Base-by-base conservation (phyloP, 2,888 invertebrate species). In the Sphecodes monilicornis region DNA sequence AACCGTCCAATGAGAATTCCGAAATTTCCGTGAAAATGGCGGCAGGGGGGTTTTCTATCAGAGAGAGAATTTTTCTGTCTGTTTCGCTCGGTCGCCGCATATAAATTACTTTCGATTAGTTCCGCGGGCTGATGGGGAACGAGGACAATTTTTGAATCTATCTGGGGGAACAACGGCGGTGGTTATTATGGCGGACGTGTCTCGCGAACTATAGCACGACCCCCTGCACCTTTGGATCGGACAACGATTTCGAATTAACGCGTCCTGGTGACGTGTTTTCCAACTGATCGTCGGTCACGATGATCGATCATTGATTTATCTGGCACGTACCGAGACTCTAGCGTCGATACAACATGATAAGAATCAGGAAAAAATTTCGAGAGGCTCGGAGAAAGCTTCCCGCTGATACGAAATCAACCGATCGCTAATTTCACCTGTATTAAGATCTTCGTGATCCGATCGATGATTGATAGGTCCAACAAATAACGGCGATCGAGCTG, bases 301-400 rank as follows among this genome's bases (percentile, higher is more conserved):
- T 22, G 41, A 54, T 50, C 50, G 16, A 73, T 74, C 36, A 36
- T 36, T 13, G 36, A 18, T 73, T 70, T 54, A 81, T 81, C 41
- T 36, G 50, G 18, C 50, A 75, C 26, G 82, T 54, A 36, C n/a
- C 29, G 22, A 32, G 1, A 32, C 32, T 50, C 74, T 43, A 75
- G 64, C 43, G 29, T 18, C 29, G 64, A 43, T 26, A 57, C 0
- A 36, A 43, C 57, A 8, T 8, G 8, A 32, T n/a, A 18, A 22
- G 3, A 22, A 66, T 36, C 64, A 10, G 22, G 39, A 36, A 22
- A 36, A 78, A 66, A 10, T 64, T 39, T 32, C 22, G 1, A 22
- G 13, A 8, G 29, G 60, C 1, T 0, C 11, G 54, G 11, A 54
- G 29, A 16, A 16, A 29, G 16, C 1, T 18, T 29, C 16, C 2